Evolutionary conservation across 2,888 invertebrate genomes (phyloP), one percentile per base, ranked within the genome.

Genomic region (Seira ritae): DNA sequence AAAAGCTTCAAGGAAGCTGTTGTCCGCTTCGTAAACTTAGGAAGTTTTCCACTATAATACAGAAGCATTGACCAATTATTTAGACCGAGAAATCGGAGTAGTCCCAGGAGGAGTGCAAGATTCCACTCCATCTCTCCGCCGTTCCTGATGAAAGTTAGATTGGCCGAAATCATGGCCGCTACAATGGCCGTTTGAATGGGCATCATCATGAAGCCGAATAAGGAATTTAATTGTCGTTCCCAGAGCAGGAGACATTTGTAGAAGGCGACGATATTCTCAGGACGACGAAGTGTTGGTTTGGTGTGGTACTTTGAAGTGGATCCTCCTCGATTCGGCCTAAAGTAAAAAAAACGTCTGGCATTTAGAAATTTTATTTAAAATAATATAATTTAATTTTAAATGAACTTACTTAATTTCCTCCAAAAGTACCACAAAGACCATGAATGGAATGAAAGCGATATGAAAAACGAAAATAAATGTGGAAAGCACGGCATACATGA

Each of bases 1-100:
- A 67, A 67, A 15, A 67, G 12, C n/a, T 67, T 23, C 67, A 22
- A 67, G 12, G 67, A 67, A 15, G 6, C 23, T 10, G 23, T 67
- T 10, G 23, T 23, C 23, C 23, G 17, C 23, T 24, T 67, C 10
- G 67, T 20, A 12, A 23, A 17, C 0, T 0, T 67, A 1, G 67
- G 67, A 24, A 22, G 12, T 24, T 15, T 24, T 22, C 24, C 67
- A 23, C 23, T 24, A 67, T 23, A 67, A 15, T 67, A 17, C 8
- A 67, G 67, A 22, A 24, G 6, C 4, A 24, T 67, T 6, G 22
- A 15, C 67, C 67, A 67, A 15, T 1, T 6, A 8, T 1, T 22
- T 15, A 20, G 17, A 24, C 67, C 4, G 8, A 23, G 1, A 23
- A 67, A 8, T 2, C 8, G 20, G 17, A 24, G 12, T 4, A 17